Conservation (phyloP, 2,797 vertebrate species). For the Myotis myotis region DNA sequence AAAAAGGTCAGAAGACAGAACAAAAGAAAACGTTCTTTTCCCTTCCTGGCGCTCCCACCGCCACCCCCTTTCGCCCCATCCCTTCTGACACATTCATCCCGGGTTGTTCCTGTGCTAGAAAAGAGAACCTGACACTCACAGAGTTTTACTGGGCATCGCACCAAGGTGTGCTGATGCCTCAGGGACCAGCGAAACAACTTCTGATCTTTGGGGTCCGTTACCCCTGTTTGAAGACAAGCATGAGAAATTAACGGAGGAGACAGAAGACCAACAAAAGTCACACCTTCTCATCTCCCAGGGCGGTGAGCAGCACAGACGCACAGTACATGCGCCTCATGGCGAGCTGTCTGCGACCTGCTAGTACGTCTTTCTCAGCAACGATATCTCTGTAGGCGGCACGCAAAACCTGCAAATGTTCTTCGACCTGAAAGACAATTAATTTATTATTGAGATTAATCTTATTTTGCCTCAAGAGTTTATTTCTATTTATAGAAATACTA, state of each 20-base stretch:
- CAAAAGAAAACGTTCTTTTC: neutral
- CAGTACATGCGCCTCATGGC: slow-evolving; percentile 69
- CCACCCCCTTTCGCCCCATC: neutral
- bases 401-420: slow-evolving; percentile 78
- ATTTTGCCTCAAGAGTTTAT: neutral
- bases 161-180: neutral
- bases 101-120: no score
- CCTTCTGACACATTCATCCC: neutral
- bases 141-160: neutral
- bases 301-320: slow-evolving; percentile 59
- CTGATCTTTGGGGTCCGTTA: neutral
- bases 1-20: neutral
- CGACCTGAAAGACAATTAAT: slow-evolving; percentile 77
- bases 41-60: neutral
- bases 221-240: neutral
- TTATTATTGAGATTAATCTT: neutral
- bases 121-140: neutral
- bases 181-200: neutral
- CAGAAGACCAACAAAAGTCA: neutral
- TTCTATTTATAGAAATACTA: neutral
- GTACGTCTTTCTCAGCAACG: slow-evolving; percentile 64
- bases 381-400: slow-evolving; percentile 68
- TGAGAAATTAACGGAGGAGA: no score
- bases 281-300: slow-evolving; percentile 74
- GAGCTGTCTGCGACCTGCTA: slow-evolving; percentile 66